These are phyloP conservation scores for Phyto melanocephala DNA, from an alignment of 2,888 invertebrate genomes.

Conservation along the genomic window DNA sequence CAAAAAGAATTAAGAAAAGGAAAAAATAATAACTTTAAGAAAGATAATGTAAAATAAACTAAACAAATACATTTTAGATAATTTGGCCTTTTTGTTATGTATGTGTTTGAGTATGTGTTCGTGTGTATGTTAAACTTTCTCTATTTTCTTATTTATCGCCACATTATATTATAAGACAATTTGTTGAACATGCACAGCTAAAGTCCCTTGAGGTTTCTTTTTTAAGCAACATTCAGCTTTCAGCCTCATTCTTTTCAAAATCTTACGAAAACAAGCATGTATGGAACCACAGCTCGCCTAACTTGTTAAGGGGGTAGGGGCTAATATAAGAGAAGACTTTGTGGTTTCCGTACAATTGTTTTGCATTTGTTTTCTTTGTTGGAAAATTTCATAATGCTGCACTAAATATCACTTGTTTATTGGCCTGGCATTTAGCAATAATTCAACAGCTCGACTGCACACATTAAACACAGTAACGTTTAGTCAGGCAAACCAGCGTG, in stretches of 20 bases:
- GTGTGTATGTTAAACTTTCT: neutral
- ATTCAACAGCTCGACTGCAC: slow-evolving; percentile 28
- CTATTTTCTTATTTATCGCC: slow-evolving; percentile 33
- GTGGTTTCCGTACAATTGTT: slow-evolving; percentile 46
- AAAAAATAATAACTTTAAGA: slow-evolving; percentile 28
- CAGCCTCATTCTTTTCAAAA: neutral
- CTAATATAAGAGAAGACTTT: neutral
- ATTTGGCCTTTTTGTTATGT: slow-evolving; percentile 32
- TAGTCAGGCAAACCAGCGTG: slow-evolving; percentile 2
- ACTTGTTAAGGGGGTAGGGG: neutral
- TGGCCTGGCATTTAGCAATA: slow-evolving; percentile 53
- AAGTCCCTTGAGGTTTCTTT: slow-evolving; percentile 49
- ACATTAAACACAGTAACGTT: slow-evolving; percentile 25
- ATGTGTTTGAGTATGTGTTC: neutral
- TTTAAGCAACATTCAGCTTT: slow-evolving; percentile 17
- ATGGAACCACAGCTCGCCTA: neutral
- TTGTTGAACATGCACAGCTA: slow-evolving; percentile 35
- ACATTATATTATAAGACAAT: slow-evolving; percentile 47
- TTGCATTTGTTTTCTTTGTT: slow-evolving; percentile 18
- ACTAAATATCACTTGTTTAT: slow-evolving; percentile 48
- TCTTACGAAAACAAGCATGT: neutral
- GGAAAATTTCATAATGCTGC: slow-evolving; percentile 42
- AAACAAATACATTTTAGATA: slow-evolving; percentile 52
- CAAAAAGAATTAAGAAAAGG: no score
- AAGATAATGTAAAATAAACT: slow-evolving; percentile 56